A percentile compares a stretch with the other conserved stretches of the same genome.
Conservation (phyloP, 1,140 invertebrate species). For the Plutomurus gul region DNA sequence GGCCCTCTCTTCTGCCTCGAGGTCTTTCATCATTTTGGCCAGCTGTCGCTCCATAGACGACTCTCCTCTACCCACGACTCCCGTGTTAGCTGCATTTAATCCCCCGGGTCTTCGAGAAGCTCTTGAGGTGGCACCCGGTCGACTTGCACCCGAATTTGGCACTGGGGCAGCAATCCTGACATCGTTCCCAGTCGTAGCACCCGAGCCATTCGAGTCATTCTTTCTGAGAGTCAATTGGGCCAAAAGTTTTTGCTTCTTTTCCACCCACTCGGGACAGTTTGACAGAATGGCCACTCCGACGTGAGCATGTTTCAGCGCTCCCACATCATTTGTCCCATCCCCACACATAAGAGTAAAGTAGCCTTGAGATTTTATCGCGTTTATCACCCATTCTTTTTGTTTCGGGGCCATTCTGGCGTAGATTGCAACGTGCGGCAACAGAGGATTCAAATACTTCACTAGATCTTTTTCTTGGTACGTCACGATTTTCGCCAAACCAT, state of each 20-base stretch:
- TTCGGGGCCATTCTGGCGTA: slow-evolving; percentile 95
- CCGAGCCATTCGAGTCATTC: neutral
- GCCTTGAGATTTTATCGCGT: slow-evolving; percentile 83
- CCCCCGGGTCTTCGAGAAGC: neutral
- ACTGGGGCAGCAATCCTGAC: neutral
- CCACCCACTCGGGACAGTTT: slow-evolving; percentile 74
- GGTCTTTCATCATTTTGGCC: slow-evolving; percentile 79
- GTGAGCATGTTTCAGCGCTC: slow-evolving; percentile 98
- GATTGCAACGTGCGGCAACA: slow-evolving; percentile 85
- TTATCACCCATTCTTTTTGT: slow-evolving; percentile 95
- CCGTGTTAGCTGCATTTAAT: neutral
- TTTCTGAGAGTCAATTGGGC: slow-evolving; percentile 37
- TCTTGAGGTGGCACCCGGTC: neutral
- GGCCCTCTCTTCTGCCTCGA: slow-evolving; percentile 87
- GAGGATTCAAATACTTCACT: slow-evolving; percentile 15
- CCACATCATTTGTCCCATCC: slow-evolving; percentile 99
- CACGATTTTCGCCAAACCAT: slow-evolving; percentile 61
- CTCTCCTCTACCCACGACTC: slow-evolving; percentile 47
- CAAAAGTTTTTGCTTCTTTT: slow-evolving; percentile 55
- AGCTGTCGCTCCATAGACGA: slow-evolving; percentile 50
- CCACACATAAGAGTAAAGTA: slow-evolving; percentile 97
- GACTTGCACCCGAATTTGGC: neutral
- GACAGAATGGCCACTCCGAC: slow-evolving; percentile 90
- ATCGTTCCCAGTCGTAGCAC: neutral
- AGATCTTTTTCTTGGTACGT: slow-evolving; percentile 47